phyloP scores from a whole-genome alignment of 2,888 invertebrate species.

The Hypsopygia costalis region DNA sequence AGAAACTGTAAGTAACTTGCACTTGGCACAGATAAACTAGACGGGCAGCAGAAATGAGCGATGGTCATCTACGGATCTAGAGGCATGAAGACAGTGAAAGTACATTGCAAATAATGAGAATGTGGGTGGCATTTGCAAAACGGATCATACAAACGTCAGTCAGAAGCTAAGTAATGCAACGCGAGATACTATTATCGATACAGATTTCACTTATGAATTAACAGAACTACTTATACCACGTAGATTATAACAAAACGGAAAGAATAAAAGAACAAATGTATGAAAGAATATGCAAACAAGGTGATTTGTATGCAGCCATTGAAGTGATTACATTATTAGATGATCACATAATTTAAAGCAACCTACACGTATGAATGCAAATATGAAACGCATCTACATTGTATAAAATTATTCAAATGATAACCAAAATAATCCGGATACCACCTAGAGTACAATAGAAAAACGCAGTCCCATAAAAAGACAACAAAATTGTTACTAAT shows the following conservation, averaged over 20 bases:
- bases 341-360: background rate
- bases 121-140: conserved; percentile 50
- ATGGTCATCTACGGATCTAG: conserved; percentile 33
- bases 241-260: conserved; percentile 18
- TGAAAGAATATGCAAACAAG: background rate
- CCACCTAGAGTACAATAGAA: background rate
- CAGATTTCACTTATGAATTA: conserved; percentile 24
- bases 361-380: conserved; percentile 4
- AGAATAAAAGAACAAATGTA: conserved; percentile 5
- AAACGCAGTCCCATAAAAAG: background rate
- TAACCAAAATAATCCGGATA: conserved; percentile 14
- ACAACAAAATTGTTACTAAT: conserved; percentile 9
- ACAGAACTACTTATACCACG: no score
- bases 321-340: background rate
- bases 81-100: conserved; percentile 43
- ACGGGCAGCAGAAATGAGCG: conserved; percentile 21
- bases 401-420: conserved; percentile 23
- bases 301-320: background rate
- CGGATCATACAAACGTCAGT: conserved; percentile 43
- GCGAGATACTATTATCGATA: conserved; percentile 22
- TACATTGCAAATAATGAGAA: conserved; percentile 47
- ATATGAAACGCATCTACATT: conserved; percentile 1
- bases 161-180: conserved; percentile 29
- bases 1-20: background rate
- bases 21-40: conserved; percentile 17